Evolutionary conservation across 2,113 vertebrate genomes (phyloP), one percentile per base, ranked within the genome.

Genomic region (Gadus macrocephalus): DNA sequence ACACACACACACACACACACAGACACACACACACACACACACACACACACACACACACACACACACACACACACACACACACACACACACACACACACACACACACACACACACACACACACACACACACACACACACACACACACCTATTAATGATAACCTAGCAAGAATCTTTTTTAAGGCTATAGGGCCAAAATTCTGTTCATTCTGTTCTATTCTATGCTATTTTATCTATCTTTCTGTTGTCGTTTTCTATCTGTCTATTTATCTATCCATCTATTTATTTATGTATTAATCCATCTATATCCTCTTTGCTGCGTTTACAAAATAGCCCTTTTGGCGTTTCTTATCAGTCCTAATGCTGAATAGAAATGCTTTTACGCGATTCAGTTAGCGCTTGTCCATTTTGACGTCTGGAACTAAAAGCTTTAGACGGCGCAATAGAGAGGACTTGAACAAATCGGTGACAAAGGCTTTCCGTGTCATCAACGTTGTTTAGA

Each of bases 401-500:
- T 86, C 93, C 92, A 91, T 91, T 93, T 94, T 93, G 94, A 93
- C 85, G 92, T 88, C 91, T 92, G 92, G 90, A 87, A 88, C 84
- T 87, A 86, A 90, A 89, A 89, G 81, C 82, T 84, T 81, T 81
- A 85, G 85, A 89, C 83, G 89, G 91, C 93, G 94, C 86, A 94
- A 94, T 92, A 93, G 94, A 95, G 92, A 93, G 90, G 91, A 94
- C 92, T 93, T 93, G 92, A 93, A 95, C 94, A 95, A 94, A 95
- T 95, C 92, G 92, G 91, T 91, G 91, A 97, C 95, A 97, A 96
- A 93, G 93, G 93, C 94, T 96, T 95, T 96, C 94, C 95, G 90
- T 97, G 95, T 97, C 95, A 95, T 93, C 94, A 93, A 91, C 93
- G 95, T 98, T 93, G 95, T 98, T 97, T 93, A 93, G 95, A 94